Evolutionary conservation across 1,140 invertebrate genomes (phyloP).

Genomic region (Atta texana): DNA sequence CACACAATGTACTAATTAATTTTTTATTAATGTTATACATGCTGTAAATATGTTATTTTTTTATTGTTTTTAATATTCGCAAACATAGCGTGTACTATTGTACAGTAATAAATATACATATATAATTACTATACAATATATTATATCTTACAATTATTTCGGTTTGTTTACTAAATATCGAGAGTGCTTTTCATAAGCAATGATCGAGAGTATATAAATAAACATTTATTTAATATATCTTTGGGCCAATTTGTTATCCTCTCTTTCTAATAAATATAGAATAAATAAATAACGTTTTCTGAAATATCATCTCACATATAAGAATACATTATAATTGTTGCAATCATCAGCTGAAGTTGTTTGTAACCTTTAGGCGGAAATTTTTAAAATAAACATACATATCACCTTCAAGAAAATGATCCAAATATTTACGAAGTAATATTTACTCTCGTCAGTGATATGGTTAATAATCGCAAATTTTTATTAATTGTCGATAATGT

Average conservation of each 20-base stretch:
- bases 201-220: conserved; percentile 16
- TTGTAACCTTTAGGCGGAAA: too few relatives aligned
- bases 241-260: neutral
- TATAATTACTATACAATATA: neutral
- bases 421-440: too few relatives aligned
- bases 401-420: too few relatives aligned
- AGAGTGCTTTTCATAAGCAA: too few relatives aligned
- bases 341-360: too few relatives aligned
- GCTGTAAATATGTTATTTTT: conserved; percentile 43
- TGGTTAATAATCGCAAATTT: too few relatives aligned
- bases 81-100: conserved; percentile 4
- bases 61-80: conserved; percentile 25
- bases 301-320: neutral
- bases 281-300: neutral
- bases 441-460: too few relatives aligned
- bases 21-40: conserved; percentile 6
- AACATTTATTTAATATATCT: conserved; percentile 30
- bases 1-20: neutral
- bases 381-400: too few relatives aligned
- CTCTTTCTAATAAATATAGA: neutral
- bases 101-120: conserved; percentile 47
- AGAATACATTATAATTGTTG: neutral
- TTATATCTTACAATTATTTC: conserved; percentile 21
- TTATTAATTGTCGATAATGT: too few relatives aligned
- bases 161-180: conserved; percentile 26